These are phyloP conservation scores for Triplophysa siluroides DNA, from an alignment of 2,113 vertebrate genomes.

Conservation along the genomic window DNA sequence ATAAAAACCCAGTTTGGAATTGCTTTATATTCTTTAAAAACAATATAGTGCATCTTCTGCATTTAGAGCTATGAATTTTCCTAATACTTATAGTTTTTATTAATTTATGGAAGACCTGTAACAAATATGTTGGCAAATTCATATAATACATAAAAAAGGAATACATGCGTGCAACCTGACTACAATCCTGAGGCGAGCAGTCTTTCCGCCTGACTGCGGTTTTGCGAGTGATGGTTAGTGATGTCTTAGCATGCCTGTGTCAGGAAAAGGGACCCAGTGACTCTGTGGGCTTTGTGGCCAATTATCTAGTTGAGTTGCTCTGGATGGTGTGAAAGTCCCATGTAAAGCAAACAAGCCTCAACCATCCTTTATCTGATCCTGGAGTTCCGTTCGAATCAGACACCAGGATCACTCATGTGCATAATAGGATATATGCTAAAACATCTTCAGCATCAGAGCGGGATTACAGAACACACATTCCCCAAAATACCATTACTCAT, in stretches of 20 bases:
- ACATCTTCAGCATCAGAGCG: conserved; percentile 61
- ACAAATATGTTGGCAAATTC: not conserved
- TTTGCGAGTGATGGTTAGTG: conserved; percentile 66
- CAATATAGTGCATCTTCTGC: not conserved
- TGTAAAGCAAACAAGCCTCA: conserved; percentile 71
- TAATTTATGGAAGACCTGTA: not conserved
- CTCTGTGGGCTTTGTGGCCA: conserved; percentile 70
- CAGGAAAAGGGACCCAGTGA: conserved; percentile 62
- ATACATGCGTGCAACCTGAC: not conserved
- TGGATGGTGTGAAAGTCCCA: conserved; percentile 70
- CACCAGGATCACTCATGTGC: conserved; percentile 62
- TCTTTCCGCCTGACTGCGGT: conserved; percentile 60
- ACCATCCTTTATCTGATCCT: conserved; percentile 68
- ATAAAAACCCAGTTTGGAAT: not conserved
- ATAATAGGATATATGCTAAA: conserved; percentile 74
- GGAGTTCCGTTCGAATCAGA: conserved; percentile 63
- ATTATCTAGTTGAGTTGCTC: conserved; percentile 75
- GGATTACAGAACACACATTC: conserved; percentile 71
- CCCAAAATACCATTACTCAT: conserved; percentile 30
- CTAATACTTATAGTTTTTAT: no score
- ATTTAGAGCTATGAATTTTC: not conserved
- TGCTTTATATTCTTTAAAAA: not conserved
- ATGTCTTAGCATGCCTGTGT: conserved; percentile 68
- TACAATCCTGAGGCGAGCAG: conserved; percentile 21
- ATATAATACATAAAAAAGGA: not conserved